Evolutionary conservation across 2,797 vertebrate species (phyloP).

Genomic region (Premnoplex brunnescens): DNA sequence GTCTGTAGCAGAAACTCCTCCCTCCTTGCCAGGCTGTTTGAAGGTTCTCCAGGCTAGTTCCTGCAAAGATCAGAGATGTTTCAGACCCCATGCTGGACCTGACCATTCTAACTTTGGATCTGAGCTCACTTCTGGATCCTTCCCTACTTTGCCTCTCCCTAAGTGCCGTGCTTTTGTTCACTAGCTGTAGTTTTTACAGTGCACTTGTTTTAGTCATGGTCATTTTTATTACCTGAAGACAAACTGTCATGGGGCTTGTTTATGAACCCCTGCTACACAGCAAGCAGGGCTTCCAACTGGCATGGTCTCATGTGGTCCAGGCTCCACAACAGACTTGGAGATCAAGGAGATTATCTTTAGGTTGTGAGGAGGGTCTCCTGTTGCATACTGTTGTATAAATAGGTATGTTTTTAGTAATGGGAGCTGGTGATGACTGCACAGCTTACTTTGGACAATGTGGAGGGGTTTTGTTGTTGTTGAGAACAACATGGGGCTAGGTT

Average conservation of each 20-base stretch:
- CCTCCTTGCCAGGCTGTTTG: not conserved
- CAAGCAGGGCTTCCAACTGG: not conserved
- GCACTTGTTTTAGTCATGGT: not conserved
- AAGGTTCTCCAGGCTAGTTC: not conserved
- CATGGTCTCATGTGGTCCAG: not conserved
- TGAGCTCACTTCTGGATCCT: not conserved
- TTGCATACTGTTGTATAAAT: not conserved
- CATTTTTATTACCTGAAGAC: not conserved
- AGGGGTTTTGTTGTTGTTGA: not conserved
- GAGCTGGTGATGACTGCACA: not conserved
- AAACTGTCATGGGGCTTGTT: not conserved
- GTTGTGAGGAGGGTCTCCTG: not conserved
- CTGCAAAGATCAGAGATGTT: not conserved
- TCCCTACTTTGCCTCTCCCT: not conserved
- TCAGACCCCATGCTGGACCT: not conserved
- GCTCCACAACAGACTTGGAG: not conserved
- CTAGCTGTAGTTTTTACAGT: not conserved
- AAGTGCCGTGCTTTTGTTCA: not conserved
- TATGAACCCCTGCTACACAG: not conserved
- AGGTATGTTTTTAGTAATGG: not conserved
- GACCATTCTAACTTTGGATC: not conserved
- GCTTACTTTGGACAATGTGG: not conserved
- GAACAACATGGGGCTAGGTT: not conserved
- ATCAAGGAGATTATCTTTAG: not conserved
- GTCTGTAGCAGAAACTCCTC: not conserved